Base-by-base conservation (phyloP, 2,888 invertebrate species). In the Caenorhabditis sulstoni region DNA sequence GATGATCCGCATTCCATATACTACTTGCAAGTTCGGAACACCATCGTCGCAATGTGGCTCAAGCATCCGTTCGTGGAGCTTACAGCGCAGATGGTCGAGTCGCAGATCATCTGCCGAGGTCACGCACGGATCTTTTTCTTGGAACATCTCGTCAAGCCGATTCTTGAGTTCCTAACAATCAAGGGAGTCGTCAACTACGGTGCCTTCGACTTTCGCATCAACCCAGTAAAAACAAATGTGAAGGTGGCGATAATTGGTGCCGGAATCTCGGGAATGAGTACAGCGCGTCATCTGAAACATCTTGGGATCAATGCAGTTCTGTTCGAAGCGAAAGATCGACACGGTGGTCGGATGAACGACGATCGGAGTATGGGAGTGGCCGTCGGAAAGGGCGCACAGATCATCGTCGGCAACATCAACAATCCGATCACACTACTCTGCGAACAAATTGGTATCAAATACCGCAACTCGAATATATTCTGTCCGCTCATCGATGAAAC, bases 391-490 rank as follows among this genome's bases (percentile, higher is more conserved):
- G 92, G 92, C 1, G 91, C 92, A 3, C 91, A 92, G 79, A 87
- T 92, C 7, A 85, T 92, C 29, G 91, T 91, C n/a, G 92, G 92
- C 3, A 88, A 91, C 64, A 85, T 90, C 55, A 92, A 92, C 87
- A 92, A 92, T 85, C 92, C 92, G 1, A 87, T 92, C 41, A 89
- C 91, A 11, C 78, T 92, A 1, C 88, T 92, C 74, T 91, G 91
- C 83, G 88, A 91, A 75, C 92, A 92, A 68, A 23, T 76, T 9
- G 76, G 68, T 0, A 65, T 77, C 22, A 62, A 58, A 52, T 77
- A 77, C 39, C 50, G 70, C 18, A 68, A 77, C 47, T 77, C 70
- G 23, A 41, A 65, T 20, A 65, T 70, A 8, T 77, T 70, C 41
- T 77, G 77, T 22, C 78, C 78, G 16, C 23, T 79, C 0, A 74